phyloP scores from a whole-genome alignment of 2,113 vertebrate species.

The Todiramphus saurophagus region DNA sequence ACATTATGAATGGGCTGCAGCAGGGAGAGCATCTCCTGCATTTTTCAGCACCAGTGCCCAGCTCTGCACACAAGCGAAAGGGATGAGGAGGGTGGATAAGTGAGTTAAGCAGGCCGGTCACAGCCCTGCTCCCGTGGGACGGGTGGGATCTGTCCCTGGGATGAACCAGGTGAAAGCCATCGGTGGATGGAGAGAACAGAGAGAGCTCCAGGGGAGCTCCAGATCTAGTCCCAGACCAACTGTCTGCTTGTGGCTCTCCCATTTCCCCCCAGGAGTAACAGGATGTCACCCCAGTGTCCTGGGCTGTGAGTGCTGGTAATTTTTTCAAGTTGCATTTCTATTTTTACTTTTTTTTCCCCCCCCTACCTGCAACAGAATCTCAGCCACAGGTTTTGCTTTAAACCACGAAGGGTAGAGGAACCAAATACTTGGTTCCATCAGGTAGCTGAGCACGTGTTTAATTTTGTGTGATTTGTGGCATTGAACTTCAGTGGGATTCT shows the following conservation, averaged over 20 bases:
- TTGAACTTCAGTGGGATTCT: neutral
- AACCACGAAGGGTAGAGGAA: fast-evolving
- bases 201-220: neutral
- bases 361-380: neutral
- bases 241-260: fast-evolving
- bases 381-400: fast-evolving
- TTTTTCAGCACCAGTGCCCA: neutral
- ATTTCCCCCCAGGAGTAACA: neutral
- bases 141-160: no score
- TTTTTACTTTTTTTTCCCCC: neutral
- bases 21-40: neutral
- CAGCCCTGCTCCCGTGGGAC: neutral
- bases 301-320: neutral
- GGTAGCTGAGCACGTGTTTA: fast-evolving
- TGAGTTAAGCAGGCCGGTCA: fast-evolving
- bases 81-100: neutral
- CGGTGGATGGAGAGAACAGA: neutral
- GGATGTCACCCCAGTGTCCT: neutral
- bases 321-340: neutral
- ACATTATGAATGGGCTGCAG: neutral
- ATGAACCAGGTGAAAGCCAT: fast-evolving
- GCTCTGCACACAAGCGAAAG: neutral
- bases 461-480: fast-evolving
- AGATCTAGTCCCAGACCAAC: fast-evolving
- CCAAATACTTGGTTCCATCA: neutral